These are phyloP conservation scores for Sisyra nigra DNA, from an alignment of 2,888 invertebrate genomes.

Conservation along the genomic window DNA sequence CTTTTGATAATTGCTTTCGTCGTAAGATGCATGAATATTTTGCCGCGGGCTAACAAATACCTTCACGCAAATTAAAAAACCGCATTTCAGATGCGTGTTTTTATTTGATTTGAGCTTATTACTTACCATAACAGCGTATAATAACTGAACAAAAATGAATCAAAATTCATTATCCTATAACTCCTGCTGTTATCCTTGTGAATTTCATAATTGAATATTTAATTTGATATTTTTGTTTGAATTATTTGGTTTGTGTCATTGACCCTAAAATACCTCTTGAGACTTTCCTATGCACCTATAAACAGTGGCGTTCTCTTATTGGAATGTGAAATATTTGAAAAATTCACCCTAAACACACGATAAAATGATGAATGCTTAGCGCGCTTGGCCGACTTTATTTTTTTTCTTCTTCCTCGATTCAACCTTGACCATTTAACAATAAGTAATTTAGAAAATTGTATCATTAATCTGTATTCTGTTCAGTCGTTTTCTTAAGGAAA, in stretches of 20 bases:
- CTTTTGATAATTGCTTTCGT: background rate
- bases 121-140: background rate
- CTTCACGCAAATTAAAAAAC: constrained; percentile 7
- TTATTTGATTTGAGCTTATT: background rate
- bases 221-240: background rate
- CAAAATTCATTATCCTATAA: background rate
- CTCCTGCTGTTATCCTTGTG: background rate
- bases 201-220: constrained; percentile 1
- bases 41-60: constrained; percentile 6
- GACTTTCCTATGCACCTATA: constrained; percentile 1
- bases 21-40: constrained; percentile 2
- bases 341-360: constrained; percentile 1
- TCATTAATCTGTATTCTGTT: too few relatives aligned
- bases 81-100: constrained; percentile 4
- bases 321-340: constrained; percentile 6
- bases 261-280: constrained; percentile 2
- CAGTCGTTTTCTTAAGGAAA: too few relatives aligned
- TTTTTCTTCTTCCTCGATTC: too few relatives aligned
- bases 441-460: too few relatives aligned
- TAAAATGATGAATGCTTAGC: too few relatives aligned
- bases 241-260: constrained; percentile 4
- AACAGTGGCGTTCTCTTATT: background rate
- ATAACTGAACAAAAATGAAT: background rate
- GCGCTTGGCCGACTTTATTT: too few relatives aligned
- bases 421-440: too few relatives aligned